phyloP scores from a whole-genome alignment of 37 sponge, comb jelly and placozoan genomes.

The Beroe forskalii region DNA sequence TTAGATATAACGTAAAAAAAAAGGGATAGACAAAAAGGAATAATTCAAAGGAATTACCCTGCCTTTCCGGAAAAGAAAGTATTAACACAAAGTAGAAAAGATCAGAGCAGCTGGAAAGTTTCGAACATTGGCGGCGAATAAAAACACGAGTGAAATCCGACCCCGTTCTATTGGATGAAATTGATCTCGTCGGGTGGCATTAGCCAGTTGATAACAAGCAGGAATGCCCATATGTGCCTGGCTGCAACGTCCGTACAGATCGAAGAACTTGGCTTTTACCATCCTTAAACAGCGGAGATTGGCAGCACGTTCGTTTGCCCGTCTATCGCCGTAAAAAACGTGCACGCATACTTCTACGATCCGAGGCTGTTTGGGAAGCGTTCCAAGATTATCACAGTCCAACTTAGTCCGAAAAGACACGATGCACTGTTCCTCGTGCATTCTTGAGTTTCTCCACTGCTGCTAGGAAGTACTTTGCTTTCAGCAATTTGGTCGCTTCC shows the following conservation, averaged over 20 bases:
- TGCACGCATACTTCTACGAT: constrained; percentile 56
- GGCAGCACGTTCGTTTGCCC: constrained; percentile 79
- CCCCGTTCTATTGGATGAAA: too few species aligned
- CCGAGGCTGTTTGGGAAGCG: constrained; percentile 73
- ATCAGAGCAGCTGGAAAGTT: too few species aligned
- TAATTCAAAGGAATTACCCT: too few species aligned
- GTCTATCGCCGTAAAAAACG: constrained; percentile 87
- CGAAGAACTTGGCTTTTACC: constrained; percentile 83
- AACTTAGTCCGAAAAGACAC: constrained; percentile 96
- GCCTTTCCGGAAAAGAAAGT: too few species aligned
- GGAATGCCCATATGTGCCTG: constrained; percentile 91
- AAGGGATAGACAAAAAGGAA: too few species aligned
- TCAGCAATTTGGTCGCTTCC: constrained; percentile 87
- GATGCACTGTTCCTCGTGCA: constrained; percentile 83
- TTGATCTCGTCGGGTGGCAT: too few species aligned
- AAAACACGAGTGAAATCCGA: too few species aligned
- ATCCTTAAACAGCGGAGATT: constrained; percentile 86
- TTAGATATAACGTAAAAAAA: too few species aligned
- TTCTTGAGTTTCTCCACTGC: constrained; percentile 84
- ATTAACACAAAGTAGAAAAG: too few species aligned
- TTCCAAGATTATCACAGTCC: constrained; percentile 97
- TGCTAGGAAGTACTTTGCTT: constrained; percentile 81
- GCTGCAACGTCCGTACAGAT: constrained; percentile 98
- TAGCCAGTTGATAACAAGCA: constrained; percentile 89
- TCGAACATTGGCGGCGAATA: too few species aligned